phyloP scores from a whole-genome alignment of 2,113 vertebrate genomes.

The Tautogolabrus adspersus region DNA sequence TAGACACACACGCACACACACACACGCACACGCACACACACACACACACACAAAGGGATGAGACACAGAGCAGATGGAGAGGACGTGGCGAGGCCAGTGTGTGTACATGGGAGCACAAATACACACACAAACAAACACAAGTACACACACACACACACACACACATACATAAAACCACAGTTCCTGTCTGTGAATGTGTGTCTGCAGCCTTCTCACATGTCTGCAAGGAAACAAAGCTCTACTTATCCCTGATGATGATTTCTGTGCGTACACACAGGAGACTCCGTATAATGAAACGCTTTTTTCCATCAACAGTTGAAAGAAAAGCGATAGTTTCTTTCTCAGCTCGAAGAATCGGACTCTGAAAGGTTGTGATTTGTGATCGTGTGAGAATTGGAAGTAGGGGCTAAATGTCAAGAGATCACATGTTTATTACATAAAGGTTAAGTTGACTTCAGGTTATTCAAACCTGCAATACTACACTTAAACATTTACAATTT shows the following conservation, averaged over 20 bases:
- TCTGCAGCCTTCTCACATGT: slow-evolving; percentile 12
- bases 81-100: slow-evolving; percentile 51
- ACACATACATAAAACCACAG: too few species aligned
- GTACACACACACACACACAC: neutral
- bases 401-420: neutral
- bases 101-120: slow-evolving; percentile 11
- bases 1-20: slow-evolving; percentile 45
- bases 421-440: neutral
- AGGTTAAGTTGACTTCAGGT: neutral
- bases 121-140: slow-evolving; percentile 23
- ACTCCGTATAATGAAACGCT: neutral
- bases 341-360: neutral
- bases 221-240: slow-evolving; percentile 18
- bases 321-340: neutral
- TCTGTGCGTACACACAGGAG: neutral
- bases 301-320: neutral
- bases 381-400: neutral
- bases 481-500: too few species aligned
- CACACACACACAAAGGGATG: slow-evolving; percentile 44
- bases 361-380: neutral
- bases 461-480: too few species aligned
- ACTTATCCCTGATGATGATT: neutral
- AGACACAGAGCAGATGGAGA: slow-evolving; percentile 66
- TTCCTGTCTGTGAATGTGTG: slow-evolving; percentile 15
- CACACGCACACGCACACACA: slow-evolving; percentile 30